Base-by-base conservation (phyloP, 2,113 vertebrate species). In the Phyllopteryx taeniolatus region DNA sequence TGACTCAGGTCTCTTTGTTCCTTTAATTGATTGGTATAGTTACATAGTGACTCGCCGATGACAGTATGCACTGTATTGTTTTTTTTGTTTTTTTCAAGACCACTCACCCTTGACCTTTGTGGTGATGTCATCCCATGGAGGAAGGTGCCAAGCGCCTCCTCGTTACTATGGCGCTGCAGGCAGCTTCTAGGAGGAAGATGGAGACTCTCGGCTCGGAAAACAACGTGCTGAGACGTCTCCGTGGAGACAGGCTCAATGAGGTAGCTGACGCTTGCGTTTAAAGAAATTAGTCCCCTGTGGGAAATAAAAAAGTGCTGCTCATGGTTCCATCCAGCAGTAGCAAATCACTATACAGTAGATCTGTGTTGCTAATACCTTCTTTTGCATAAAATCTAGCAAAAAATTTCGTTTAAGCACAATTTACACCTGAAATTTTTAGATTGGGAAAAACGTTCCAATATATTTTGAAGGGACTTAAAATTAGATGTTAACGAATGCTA, bases 191-290 rank as follows among this genome's bases (percentile, higher is more conserved):
- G 27, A 31, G 87, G 86, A 44, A 95, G 53, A 69, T 57, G 92
- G 83, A 98, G 88, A 56, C 86, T 88, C 73, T 96, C 93, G 9
- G 94, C 86, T 78, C 93, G 93, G 90, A 96, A 96, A 79, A 99
- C 92, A 0, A 92, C 91, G 74, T 98, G 97, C 59, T 87, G 89
- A 71, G 81, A 73, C 66, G 87, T 59, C 9, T 81, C 75, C 67
- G 75, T 65, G 17, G 88, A 88, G 69, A 84, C 12, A 0, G 98
- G 98, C 85, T 99, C 94, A 43, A 99, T 90, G 88, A 99, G 54
- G 68, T 96, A 99, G 83, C 94, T 98, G 84, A 94, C 79, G 74
- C 95, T 97, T 57, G 85, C 79, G 88, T 89, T 95, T 81, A 99
- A 17, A 8, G 88, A 47, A 63, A 99, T 95, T 60, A 99, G 90